Evolutionary conservation across 53 echinoderm and acorn worm species (phyloP).

Genomic region (Patiria pectinifera): DNA sequence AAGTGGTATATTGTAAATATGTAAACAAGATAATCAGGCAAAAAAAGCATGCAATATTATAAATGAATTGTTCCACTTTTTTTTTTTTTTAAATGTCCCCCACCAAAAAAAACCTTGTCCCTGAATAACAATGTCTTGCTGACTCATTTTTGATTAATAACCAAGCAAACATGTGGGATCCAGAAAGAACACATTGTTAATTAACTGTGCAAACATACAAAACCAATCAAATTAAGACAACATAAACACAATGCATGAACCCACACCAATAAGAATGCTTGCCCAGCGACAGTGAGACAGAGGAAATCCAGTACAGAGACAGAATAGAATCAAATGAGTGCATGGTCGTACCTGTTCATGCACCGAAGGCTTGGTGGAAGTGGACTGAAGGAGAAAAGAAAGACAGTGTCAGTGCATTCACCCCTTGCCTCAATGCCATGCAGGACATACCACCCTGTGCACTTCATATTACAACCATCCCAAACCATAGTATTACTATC

Average conservation of each 20-base stretch:
- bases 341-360: slow-evolving; percentile 68
- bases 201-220: background rate
- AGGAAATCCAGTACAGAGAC: background rate
- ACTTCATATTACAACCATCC: background rate
- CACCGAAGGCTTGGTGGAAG: slow-evolving; percentile 69
- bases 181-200: background rate
- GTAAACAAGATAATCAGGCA: too few relatives aligned
- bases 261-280: slow-evolving; percentile 1
- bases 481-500: background rate
- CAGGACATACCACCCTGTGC: background rate
- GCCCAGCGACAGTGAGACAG: background rate
- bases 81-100: too few relatives aligned
- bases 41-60: too few relatives aligned
- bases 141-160: background rate
- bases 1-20: background rate
- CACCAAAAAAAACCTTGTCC: too few relatives aligned
- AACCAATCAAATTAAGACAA: background rate
- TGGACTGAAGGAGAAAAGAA: slow-evolving; percentile 65
- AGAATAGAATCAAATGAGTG: slow-evolving; percentile 39
- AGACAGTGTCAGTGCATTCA: slow-evolving; percentile 59
- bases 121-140: too few relatives aligned
- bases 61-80: too few relatives aligned
- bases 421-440: background rate
- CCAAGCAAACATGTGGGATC: background rate
- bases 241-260: background rate